Conservation (phyloP, 1,140 invertebrate species). For the Melanaphis sacchari region DNA sequence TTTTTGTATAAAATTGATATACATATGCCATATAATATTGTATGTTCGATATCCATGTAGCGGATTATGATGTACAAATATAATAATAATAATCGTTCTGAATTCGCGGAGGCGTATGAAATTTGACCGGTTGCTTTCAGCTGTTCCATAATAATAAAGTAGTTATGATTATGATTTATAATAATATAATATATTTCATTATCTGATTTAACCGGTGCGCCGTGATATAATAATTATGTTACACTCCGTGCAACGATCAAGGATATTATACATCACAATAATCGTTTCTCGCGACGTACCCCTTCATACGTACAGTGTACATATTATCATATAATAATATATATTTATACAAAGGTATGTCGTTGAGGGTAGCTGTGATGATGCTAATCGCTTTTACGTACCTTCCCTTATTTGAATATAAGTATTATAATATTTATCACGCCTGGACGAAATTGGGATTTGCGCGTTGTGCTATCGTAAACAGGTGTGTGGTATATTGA, state of each 20-base stretch:
- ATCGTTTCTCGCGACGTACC: background rate
- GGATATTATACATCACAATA: background rate
- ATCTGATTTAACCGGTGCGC: background rate
- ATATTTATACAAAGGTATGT: background rate
- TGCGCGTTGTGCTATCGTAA: background rate
- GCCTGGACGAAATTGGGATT: background rate
- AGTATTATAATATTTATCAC: background rate
- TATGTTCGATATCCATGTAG: background rate
- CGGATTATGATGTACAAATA: background rate
- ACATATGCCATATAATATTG: background rate
- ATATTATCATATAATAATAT: background rate
- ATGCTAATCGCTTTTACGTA: background rate
- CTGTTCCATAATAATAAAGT: conserved; percentile 14
- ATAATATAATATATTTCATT: conserved; percentile 6
- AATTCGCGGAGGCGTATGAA: background rate
- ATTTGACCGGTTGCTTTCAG: background rate
- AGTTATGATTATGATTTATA: background rate
- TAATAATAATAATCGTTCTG: background rate
- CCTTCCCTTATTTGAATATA: conserved; percentile 9
- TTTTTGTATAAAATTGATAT: background rate
- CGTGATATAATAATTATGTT: conserved; percentile 7
- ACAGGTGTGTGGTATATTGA: background rate
- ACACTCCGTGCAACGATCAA: background rate
- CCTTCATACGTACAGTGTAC: background rate
- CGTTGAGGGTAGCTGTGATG: background rate